Percentiles rank a stretch among this genome's conserved stretches.
Evolutionary conservation across 2,888 invertebrate species (phyloP).

Genomic region (Hydriomena furcata): DNA sequence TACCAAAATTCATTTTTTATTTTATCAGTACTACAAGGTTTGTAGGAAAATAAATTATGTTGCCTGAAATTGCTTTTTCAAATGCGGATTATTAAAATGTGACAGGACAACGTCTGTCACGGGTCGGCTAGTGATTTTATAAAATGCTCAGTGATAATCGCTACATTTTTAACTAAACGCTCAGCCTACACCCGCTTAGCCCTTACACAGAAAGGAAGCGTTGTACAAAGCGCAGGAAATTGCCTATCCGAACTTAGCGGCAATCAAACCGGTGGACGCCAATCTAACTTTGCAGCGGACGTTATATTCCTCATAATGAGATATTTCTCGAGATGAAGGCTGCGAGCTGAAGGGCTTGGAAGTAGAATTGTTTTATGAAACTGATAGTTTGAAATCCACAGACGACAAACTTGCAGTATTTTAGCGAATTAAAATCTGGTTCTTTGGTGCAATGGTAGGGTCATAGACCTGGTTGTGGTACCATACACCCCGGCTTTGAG

Average conservation of each 20-base stretch:
- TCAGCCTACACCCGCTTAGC: constrained; percentile 15
- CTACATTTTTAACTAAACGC: constrained; percentile 1
- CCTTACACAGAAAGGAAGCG: constrained; percentile 52
- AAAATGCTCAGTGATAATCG: not conserved
- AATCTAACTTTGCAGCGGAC: constrained; percentile 73
- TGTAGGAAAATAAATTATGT: no score
- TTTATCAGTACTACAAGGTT: no score
- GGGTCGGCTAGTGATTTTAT: no score
- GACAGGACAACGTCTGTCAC: no score
- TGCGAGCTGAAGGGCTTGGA: constrained; percentile 15
- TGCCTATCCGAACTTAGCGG: constrained; percentile 74
- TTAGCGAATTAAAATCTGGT: no score
- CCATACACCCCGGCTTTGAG: no score
- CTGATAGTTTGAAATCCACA: constrained; percentile 10
- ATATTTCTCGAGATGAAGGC: constrained; percentile 53
- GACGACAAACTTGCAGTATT: no score
- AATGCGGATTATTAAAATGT: no score
- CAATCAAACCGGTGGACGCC: constrained; percentile 59
- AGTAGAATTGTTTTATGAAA: constrained; percentile 17
- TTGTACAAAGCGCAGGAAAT: constrained; percentile 77
- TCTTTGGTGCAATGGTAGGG: no score
- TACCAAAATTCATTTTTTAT: no score
- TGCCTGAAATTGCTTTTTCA: no score
- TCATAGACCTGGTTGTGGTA: no score
- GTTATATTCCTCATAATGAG: constrained; percentile 65